Base-by-base conservation (phyloP, 2,113 vertebrate genomes). In the Lagopus leucura region DNA sequence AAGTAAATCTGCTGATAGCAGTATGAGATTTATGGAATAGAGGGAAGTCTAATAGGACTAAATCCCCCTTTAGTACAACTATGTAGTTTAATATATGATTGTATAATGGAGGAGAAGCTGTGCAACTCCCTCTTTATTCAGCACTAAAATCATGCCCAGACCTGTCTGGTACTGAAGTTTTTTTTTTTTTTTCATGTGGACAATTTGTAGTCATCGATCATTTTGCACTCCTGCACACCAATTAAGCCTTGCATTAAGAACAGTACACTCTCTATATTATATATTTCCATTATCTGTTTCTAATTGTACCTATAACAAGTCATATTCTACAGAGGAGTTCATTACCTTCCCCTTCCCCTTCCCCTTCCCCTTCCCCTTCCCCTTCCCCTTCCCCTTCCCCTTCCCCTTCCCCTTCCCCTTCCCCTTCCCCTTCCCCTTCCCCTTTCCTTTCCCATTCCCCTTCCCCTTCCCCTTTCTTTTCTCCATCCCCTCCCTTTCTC, bases 1-100 rank as follows among this genome's bases (percentile, higher is more conserved):
- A 86, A 94, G 36, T 93, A 95, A 95, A 92, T 80, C 71, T 85
- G n/a, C 69, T 89, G 42, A 40, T 91, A 82, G 13, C 20, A 70
- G 40, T 43, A 88, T 32, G 77, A 86, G 50, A 91, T 95, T 91
- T 90, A 95, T 86, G 45, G 57, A 34, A 22, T 28, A 86, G 55
- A 82, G 18, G 13, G 24, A 93, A 80, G 13, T 38, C 19, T 86
- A 83, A 92, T 30, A 88, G 34, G 30, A 85, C 64, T 88, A 90
- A 94, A 88, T 80, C 55, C 32, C 30, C 47, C 17, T 38, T 52
- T 80, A 38, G 6, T 66, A 64, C 45, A 91, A 25, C 60, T 55
- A 80, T 21, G 4, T 0, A 3, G 20, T 25, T 25, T 63, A 88
- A 95, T 86, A 42, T 69, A 17, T 88, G 85, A 86, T 63, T 0